A percentile compares a stretch with the other conserved stretches of the same genome.
phyloP scores from a whole-genome alignment of 2,797 vertebrate species.

The Pipistrellus nathusii region DNA sequence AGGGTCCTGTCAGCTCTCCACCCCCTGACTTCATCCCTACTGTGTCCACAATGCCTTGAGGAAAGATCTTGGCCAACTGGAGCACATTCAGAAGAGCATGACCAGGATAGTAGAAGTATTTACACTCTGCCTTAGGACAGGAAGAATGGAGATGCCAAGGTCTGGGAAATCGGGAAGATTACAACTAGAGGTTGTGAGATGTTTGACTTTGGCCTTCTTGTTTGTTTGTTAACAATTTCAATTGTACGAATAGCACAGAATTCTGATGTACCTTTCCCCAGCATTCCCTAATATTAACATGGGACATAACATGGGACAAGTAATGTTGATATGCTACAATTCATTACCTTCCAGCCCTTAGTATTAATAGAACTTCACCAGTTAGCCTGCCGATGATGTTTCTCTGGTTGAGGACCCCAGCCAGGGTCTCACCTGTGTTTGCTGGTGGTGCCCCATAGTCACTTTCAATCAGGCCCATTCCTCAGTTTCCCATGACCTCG shows the following conservation, averaged over 20 bases:
- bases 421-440: background rate
- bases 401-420: background rate
- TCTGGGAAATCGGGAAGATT: background rate
- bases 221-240: background rate
- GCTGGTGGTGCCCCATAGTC: background rate
- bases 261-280: background rate
- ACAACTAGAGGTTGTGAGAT: background rate
- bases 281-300: background rate
- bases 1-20: background rate
- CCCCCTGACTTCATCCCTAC: background rate
- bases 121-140: background rate
- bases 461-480: background rate
- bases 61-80: background rate
- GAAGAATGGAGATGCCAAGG: background rate
- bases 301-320: too few relatives aligned
- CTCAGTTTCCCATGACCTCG: background rate
- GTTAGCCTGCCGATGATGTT: background rate
- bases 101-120: background rate
- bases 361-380: background rate
- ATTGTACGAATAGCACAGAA: background rate
- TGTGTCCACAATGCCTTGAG: background rate
- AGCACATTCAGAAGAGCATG: background rate
- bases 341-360: background rate
- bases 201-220: background rate
- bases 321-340: accelerated